Percentiles rank a stretch among this genome's conserved stretches.
phyloP scores from a whole-genome alignment of 2,113 vertebrate species.

The Neotoma lepida region DNA sequence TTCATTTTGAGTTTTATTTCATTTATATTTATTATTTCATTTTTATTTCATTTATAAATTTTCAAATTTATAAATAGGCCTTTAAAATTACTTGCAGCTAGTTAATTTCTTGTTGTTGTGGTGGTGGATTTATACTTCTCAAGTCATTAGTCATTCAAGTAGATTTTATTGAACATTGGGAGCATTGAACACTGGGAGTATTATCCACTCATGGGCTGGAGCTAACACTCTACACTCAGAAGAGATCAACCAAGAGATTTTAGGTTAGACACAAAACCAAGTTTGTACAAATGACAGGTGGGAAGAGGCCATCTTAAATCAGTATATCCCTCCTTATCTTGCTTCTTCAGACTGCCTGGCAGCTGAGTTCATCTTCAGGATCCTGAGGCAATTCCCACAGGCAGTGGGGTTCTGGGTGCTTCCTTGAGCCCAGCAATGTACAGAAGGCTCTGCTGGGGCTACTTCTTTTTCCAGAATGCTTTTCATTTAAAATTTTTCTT shows the following conservation, averaged over 20 bases:
- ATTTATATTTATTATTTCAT: too few species aligned
- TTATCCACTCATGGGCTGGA: background rate
- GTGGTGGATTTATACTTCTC: background rate
- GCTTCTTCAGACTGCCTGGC: background rate
- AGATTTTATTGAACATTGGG: background rate
- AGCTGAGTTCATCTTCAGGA: background rate
- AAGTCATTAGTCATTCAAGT: background rate
- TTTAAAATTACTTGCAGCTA: conserved; percentile 8
- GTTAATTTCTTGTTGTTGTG: conserved; percentile 17
- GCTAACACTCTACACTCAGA: background rate
- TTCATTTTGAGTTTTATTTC: too few species aligned
- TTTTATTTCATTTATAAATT: too few species aligned
- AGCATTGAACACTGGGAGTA: background rate
- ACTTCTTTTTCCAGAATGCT: background rate
- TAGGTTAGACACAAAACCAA: conserved; percentile 42
- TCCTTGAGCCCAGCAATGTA: background rate
- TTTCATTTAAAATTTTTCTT: background rate
- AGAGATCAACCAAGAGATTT: background rate
- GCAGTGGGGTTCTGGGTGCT: background rate
- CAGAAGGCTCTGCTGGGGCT: background rate
- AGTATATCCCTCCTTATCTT: conserved; percentile 16
- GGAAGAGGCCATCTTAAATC: conserved; percentile 34
- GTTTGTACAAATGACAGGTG: background rate
- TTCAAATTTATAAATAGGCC: background rate
- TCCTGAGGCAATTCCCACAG: background rate